Conservation (phyloP, 2,113 vertebrate genomes). For the Psilopsiagon aurifrons region DNA sequence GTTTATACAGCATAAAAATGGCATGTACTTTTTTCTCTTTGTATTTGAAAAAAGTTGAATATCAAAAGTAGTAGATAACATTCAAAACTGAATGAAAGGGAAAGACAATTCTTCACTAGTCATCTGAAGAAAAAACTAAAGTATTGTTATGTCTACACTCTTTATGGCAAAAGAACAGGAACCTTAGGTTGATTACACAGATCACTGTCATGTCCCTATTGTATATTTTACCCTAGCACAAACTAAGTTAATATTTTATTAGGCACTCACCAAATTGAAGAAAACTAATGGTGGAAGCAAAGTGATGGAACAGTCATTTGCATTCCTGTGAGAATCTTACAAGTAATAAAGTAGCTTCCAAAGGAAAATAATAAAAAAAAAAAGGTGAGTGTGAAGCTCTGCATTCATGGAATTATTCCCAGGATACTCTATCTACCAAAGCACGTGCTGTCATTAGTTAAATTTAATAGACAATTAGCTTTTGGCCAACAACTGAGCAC, state of each 20-base stretch:
- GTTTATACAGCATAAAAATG: background rate
- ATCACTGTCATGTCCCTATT: background rate
- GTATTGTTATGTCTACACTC: background rate
- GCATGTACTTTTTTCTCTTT: background rate
- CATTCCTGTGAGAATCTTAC: constrained; percentile 21
- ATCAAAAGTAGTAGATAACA: background rate
- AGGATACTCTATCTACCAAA: background rate
- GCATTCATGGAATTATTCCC: constrained; percentile 14
- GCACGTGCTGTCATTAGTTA: background rate
- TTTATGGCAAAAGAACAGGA: background rate
- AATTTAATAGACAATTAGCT: background rate
- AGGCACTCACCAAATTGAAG: background rate
- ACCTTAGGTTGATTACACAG: background rate
- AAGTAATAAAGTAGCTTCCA: constrained; percentile 32
- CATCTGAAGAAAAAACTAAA: background rate
- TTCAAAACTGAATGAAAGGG: background rate
- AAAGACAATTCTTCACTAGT: background rate
- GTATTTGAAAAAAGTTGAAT: background rate
- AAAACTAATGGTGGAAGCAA: background rate
- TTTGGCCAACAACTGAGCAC: background rate
- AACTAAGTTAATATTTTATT: constrained; percentile 1
- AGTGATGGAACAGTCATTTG: background rate
- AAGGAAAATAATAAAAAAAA: background rate
- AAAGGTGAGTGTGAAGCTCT: background rate
- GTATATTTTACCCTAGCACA: background rate